phyloP scores from a whole-genome alignment of 2,888 invertebrate species.

The Eugnorisma glareosa region DNA sequence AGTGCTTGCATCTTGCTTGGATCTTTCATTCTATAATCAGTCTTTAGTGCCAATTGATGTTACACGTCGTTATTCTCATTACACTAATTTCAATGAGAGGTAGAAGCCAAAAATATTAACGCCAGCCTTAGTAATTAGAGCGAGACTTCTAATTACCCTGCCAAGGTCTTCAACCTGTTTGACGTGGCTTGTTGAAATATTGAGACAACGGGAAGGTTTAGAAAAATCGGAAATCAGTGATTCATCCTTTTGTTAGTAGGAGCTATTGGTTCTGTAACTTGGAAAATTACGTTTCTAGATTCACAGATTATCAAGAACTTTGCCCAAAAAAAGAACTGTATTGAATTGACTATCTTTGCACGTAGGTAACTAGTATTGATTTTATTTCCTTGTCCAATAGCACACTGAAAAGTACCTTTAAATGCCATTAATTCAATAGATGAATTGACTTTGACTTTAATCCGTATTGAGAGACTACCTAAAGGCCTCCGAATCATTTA shows the following conservation, averaged over 20 bases:
- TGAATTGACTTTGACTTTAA: neutral
- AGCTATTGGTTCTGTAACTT: neutral
- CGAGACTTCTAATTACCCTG: slow-evolving; percentile 47
- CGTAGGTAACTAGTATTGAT: neutral
- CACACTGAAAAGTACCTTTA: neutral
- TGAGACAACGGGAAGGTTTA: neutral
- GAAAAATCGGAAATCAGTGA: neutral
- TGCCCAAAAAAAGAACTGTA: neutral
- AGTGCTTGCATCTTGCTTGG: slow-evolving; percentile 16
- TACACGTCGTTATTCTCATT: slow-evolving; percentile 37
- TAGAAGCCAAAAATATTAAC: slow-evolving; percentile 50
- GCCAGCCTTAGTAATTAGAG: slow-evolving; percentile 36
- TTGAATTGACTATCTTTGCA: neutral
- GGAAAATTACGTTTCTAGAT: neutral
- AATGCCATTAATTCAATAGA: neutral
- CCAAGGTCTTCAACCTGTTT: slow-evolving; percentile 22
- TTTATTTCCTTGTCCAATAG: neutral
- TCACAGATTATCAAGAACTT: neutral
- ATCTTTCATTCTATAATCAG: slow-evolving; percentile 12
- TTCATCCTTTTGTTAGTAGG: neutral
- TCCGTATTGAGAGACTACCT: neutral
- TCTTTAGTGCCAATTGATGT: slow-evolving; percentile 46
- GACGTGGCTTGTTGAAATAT: slow-evolving; percentile 6
- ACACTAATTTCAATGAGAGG: slow-evolving; percentile 27
- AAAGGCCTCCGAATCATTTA: neutral